phyloP scores from a whole-genome alignment of 1,140 invertebrate species.

The Pogonomyrmex barbatus region DNA sequence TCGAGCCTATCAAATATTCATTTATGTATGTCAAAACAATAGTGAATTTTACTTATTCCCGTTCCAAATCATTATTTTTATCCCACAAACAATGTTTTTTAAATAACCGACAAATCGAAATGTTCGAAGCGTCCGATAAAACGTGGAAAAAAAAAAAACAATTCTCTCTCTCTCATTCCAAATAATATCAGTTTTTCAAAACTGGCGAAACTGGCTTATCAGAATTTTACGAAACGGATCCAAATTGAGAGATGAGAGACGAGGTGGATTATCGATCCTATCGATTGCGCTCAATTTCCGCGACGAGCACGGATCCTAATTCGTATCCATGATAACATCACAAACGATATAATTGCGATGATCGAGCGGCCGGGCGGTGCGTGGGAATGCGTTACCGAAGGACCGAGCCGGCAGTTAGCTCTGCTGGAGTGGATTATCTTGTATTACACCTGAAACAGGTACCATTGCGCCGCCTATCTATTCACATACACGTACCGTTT shows the following conservation, averaged over 20 bases:
- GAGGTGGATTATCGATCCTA: neutral
- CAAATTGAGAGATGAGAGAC: neutral
- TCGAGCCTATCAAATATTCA: neutral
- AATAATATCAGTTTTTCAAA: constrained; percentile 13
- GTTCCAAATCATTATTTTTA: neutral
- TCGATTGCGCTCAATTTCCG: constrained; percentile 30
- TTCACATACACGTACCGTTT: neutral
- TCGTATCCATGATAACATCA: constrained; percentile 37
- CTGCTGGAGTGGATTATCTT: constrained; percentile 52
- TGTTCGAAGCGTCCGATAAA: neutral
- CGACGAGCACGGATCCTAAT: constrained; percentile 12
- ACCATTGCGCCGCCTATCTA: constrained; percentile 2
- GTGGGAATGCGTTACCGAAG: constrained; percentile 25
- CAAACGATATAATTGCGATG: constrained; percentile 53
- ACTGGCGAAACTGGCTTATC: neutral
- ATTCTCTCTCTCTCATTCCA: neutral
- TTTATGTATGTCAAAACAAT: neutral
- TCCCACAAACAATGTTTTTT: neutral
- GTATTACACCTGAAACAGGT: constrained; percentile 50
- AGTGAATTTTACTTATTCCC: neutral
- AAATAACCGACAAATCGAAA: neutral
- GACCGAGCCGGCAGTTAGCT: constrained; percentile 24
- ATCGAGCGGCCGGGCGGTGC: constrained; percentile 17
- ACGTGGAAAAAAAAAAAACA: neutral
- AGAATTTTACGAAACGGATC: neutral